Evolutionary conservation across 2,797 vertebrate species (phyloP).

Genomic region (Arrhamphus sclerolepis): DNA sequence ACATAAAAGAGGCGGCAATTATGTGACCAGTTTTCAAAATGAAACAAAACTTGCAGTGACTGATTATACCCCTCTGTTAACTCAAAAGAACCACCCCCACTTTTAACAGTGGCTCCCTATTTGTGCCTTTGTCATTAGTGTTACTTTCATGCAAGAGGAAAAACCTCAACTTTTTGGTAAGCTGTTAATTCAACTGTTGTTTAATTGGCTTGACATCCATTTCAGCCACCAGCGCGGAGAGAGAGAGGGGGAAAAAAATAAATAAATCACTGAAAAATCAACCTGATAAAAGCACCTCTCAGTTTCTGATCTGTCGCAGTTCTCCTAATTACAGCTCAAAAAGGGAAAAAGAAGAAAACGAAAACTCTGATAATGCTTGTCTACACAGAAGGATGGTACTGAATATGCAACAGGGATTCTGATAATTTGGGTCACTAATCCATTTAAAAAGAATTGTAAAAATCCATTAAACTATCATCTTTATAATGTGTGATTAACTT

Average conservation of each 20-base stretch:
- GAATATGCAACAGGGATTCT: not conserved
- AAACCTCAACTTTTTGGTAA: slow-evolving; percentile 10
- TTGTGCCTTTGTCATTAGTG: slow-evolving; percentile 13
- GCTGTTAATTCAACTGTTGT: slow-evolving; percentile 14
- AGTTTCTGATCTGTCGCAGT: no score
- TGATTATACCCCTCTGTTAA: slow-evolving; percentile 20
- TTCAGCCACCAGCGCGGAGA: slow-evolving; percentile 3
- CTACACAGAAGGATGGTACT: not conserved
- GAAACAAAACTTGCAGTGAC: slow-evolving; percentile 18
- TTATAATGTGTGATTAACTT: not conserved
- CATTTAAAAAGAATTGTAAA: slow-evolving; percentile 2
- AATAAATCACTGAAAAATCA: not conserved
- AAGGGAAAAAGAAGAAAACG: no score
- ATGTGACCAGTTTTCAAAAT: slow-evolving; percentile 26
- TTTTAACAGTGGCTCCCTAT: slow-evolving; percentile 17
- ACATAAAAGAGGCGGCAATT: slow-evolving; percentile 15
- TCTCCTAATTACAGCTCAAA: no score
- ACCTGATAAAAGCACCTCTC: not conserved
- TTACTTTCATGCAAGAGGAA: slow-evolving; percentile 8
- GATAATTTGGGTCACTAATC: not conserved
- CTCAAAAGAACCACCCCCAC: slow-evolving; percentile 1
- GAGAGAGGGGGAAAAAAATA: not conserved
- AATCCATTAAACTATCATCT: not conserved
- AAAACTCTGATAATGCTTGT: not conserved
- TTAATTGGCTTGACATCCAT: slow-evolving; percentile 14